Evolutionary conservation across 2,888 invertebrate species (phyloP).

Genomic region (Emmelina monodactyla): DNA sequence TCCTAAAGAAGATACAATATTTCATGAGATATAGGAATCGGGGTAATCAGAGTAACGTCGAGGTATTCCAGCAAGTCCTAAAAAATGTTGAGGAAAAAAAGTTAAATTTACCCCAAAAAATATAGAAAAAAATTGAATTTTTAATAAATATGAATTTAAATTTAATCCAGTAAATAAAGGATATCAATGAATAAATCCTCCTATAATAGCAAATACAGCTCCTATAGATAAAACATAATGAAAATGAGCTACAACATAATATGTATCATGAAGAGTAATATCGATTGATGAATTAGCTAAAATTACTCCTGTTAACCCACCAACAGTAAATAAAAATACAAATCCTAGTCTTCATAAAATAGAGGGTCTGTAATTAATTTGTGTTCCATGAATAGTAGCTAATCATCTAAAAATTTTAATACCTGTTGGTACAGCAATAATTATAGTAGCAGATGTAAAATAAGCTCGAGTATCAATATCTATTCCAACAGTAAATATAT

Average conservation of each 20-base stretch:
- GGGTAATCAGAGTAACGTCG: slow-evolving; percentile 80
- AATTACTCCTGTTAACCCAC: slow-evolving; percentile 74
- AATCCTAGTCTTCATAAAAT: slow-evolving; percentile 77
- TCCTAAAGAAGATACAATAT: slow-evolving; percentile 73
- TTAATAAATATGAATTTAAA: slow-evolving; percentile 66
- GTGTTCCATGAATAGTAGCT: slow-evolving; percentile 72
- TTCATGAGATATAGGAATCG: slow-evolving; percentile 71
- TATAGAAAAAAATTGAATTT: slow-evolving; percentile 75
- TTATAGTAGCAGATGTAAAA: slow-evolving; percentile 85
- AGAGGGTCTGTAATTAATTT: slow-evolving; percentile 65
- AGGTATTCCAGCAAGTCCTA: slow-evolving; percentile 65
- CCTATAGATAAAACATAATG: slow-evolving; percentile 84
- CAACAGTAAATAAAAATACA: slow-evolving; percentile 79
- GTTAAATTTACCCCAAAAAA: slow-evolving; percentile 82
- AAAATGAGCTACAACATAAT: slow-evolving; percentile 85
- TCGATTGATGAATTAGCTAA: slow-evolving; percentile 80
- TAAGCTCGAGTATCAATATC: slow-evolving; percentile 85
- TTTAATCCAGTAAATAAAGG: slow-evolving; percentile 71
- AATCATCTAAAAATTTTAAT: slow-evolving; percentile 84
- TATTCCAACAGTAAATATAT: slow-evolving; percentile 86
- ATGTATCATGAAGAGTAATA: slow-evolving; percentile 81
- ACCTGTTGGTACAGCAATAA: slow-evolving; percentile 86
- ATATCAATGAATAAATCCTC: slow-evolving; percentile 75
- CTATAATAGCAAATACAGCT: slow-evolving; percentile 81
- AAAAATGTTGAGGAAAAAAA: slow-evolving; percentile 83